Evolutionary conservation across 1,140 invertebrate species (phyloP).

Genomic region (Drosophila pseudoananassae): DNA sequence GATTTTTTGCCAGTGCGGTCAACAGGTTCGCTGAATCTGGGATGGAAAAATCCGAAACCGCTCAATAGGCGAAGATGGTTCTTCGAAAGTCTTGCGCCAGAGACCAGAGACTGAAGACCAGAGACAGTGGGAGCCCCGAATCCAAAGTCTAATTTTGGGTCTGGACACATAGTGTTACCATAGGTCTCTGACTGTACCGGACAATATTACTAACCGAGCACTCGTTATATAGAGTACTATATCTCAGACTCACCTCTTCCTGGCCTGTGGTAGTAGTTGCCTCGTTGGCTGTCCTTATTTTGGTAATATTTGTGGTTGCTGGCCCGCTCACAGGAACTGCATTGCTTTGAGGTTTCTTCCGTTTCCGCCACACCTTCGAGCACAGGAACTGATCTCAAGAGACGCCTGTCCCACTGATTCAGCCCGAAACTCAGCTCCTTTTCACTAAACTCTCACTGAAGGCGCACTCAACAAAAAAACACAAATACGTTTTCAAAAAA

Average conservation of each 20-base stretch:
- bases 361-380: slow-evolving; percentile 9
- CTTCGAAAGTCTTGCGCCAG: slow-evolving; percentile 9
- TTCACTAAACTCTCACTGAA: neutral
- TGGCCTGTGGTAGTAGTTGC: neutral
- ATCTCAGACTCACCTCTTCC: neutral
- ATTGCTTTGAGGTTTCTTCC: slow-evolving; percentile 7
- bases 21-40: slow-evolving; percentile 63
- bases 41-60: slow-evolving; percentile 71
- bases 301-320: neutral
- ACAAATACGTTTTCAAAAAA: neutral
- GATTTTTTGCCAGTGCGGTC: slow-evolving; percentile 62
- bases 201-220: too few relatives aligned
- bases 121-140: too few relatives aligned
- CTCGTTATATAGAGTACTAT: too few relatives aligned
- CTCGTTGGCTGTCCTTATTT: neutral
- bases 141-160: too few relatives aligned
- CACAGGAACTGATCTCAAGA: too few relatives aligned
- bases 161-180: too few relatives aligned
- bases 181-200: too few relatives aligned
- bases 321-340: neutral
- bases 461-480: neutral
- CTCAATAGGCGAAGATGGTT: slow-evolving; percentile 73
- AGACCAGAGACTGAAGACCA: neutral
- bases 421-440: neutral
- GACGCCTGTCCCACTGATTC: too few relatives aligned